Percentiles rank a stretch among this genome's conserved stretches.
Evolutionary conservation across 2,113 vertebrate species (phyloP).

Genomic region (Chaetura pelagica): DNA sequence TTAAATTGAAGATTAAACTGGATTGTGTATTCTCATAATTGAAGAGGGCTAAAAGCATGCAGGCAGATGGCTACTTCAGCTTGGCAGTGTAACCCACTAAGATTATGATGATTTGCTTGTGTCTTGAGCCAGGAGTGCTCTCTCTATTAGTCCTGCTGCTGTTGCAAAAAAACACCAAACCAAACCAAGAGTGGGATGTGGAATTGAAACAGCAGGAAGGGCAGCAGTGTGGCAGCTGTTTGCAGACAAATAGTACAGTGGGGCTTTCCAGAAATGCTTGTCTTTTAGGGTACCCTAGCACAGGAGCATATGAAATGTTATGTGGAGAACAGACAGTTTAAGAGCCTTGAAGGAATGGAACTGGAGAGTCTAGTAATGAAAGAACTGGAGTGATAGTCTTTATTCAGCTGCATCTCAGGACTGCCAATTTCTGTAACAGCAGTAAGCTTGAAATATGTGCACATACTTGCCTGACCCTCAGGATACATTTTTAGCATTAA

Average conservation of each 20-base stretch:
- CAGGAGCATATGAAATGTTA: background rate
- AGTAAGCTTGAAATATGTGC: background rate
- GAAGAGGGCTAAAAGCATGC: conserved; percentile 32
- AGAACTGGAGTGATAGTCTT: background rate
- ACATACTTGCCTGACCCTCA: background rate
- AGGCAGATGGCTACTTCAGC: conserved; percentile 52
- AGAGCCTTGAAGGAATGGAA: background rate
- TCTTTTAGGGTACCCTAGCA: background rate
- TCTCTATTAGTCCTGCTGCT: background rate
- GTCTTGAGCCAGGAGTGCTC: background rate
- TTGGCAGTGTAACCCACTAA: background rate
- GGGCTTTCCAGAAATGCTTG: background rate
- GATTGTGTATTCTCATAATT: background rate
- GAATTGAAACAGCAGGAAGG: background rate
- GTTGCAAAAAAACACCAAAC: background rate
- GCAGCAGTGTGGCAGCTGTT: background rate
- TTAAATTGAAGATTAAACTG: background rate
- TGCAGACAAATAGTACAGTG: background rate
- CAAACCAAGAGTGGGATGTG: no score
- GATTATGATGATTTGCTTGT: conserved; percentile 5
- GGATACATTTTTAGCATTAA: conserved; percentile 18
- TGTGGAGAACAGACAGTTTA: rapidly evolving
- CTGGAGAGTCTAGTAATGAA: background rate
- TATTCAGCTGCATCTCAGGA: background rate
- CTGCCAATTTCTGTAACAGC: conserved; percentile 20